phyloP scores from a whole-genome alignment of 1,140 invertebrate genomes.

The Temnothorax curvispinosus region DNA sequence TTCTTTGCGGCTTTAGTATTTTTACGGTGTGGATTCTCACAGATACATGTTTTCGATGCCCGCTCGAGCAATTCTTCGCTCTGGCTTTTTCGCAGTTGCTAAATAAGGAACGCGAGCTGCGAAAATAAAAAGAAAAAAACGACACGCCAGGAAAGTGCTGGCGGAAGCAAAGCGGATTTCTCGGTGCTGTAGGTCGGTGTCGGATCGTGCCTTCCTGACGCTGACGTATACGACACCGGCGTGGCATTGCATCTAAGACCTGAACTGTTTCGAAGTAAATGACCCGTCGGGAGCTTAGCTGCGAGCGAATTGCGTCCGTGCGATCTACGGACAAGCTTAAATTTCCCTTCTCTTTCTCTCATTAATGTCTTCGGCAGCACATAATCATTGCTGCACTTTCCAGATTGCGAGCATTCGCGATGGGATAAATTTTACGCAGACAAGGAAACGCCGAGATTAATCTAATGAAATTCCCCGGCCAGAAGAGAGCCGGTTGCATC shows the following conservation, averaged over 20 bases:
- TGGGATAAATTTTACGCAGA: constrained; percentile 11
- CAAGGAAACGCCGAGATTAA: constrained; percentile 37
- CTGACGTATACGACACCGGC: constrained; percentile 64
- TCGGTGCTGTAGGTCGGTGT: constrained; percentile 14
- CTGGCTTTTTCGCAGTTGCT: constrained; percentile 28
- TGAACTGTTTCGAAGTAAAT: constrained; percentile 72
- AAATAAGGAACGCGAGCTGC: constrained; percentile 31
- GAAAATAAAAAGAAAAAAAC: neutral
- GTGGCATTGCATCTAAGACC: constrained; percentile 53
- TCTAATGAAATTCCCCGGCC: constrained; percentile 33
- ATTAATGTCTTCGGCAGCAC: constrained; percentile 48
- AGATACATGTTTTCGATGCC: constrained; percentile 18
- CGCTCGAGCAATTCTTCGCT: constrained; percentile 2
- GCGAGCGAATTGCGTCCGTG: constrained; percentile 54
- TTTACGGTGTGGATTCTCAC: neutral
- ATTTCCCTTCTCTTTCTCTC: neutral
- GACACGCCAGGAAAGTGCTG: neutral
- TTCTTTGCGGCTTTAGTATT: constrained; percentile 1
- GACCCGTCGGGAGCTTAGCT: constrained; percentile 42
- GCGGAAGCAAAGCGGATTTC: constrained; percentile 59
- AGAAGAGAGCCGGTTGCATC: constrained; percentile 11
- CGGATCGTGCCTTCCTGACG: constrained; percentile 52
- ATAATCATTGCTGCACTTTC: constrained; percentile 34
- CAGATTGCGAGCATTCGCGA: constrained; percentile 27
- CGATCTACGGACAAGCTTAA: constrained; percentile 45